A percentile compares a stretch with the other conserved stretches of the same genome.
These are phyloP conservation scores for Urocitellus parryii DNA, from an alignment of 2,113 vertebrate species.

Conservation along the genomic window DNA sequence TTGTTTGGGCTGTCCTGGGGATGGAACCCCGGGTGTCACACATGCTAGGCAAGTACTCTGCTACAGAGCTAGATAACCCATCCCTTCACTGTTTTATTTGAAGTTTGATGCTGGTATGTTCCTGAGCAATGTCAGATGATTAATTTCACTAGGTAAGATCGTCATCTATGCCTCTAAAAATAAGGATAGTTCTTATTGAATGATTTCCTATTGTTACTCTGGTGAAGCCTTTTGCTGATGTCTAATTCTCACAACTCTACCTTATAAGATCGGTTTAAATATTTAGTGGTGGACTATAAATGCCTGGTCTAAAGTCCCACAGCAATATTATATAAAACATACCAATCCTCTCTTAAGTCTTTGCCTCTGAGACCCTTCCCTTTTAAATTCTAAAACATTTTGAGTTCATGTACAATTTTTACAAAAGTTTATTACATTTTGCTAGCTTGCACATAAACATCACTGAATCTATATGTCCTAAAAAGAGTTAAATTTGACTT, in stretches of 20 bases:
- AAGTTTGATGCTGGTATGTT: neutral
- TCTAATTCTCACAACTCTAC: neutral
- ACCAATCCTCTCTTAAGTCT: neutral
- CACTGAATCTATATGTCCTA: neutral
- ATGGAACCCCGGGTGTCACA: too few species aligned
- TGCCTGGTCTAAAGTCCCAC: neutral
- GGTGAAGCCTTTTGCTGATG: neutral
- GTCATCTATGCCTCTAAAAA: neutral
- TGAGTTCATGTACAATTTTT: neutral
- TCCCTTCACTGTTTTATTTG: neutral
- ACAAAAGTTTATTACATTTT: neutral
- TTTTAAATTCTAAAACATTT: neutral
- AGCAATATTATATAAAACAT: neutral
- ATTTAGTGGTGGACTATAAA: neutral
- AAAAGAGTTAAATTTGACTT: neutral
- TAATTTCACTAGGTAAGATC: neutral
- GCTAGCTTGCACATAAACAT: neutral
- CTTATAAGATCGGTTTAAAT: neutral
- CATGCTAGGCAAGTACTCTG: too few species aligned
- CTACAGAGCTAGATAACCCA: too few species aligned
- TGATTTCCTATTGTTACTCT: neutral
- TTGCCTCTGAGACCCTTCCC: neutral
- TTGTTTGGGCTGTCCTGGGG: too few species aligned
- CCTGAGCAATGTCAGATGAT: neutral
- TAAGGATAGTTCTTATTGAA: neutral